Evolutionary conservation across 2,888 invertebrate species (phyloP), one percentile per base, ranked within the genome.

Genomic region (Neocrepidodera transversa): DNA sequence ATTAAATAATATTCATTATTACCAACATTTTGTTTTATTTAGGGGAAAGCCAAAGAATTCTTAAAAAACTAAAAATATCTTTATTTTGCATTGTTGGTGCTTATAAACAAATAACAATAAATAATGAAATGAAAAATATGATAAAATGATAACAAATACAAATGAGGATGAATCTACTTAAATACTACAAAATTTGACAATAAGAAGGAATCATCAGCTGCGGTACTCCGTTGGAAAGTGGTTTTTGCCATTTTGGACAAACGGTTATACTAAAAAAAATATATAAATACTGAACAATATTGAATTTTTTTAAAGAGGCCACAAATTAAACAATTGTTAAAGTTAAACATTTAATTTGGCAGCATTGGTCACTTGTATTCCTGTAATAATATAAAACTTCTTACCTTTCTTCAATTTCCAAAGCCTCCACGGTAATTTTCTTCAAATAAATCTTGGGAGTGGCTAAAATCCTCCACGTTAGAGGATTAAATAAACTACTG

Each of bases 381-480:
- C n/a, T n/a, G n/a, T n/a, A n/a, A n/a, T n/a, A n/a, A n/a, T n/a
- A n/a, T n/a, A n/a, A n/a, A n/a, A n/a, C n/a, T n/a, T n/a, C n/a
- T 81, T 79, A 88, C 89, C 84, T 87, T 70, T 85, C 83, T 65
- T 85, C 83, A 53, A 85, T 85, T 78, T 92, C 92, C 69, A 93
- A 81, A 8, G 87, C 88, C 40, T 91, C 88, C 30, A 93, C 81
- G 43, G 85, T 84, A 35, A 93, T 79, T 62, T 87, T 86, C 57
- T 89, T 88, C 45, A 93, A 80, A 74, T 87, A 90, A 53, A 92
- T 87, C 63, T 87, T 85, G 0, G 93, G 90, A 3, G 87, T 86
- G 55, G 88, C 84, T 6, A 92, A 78, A 30, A 92, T 78, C 57
- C 93, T 82, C 93, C 93, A 93, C 0, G 93, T 92, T 64, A 93